Percentiles rank a stretch among this genome's conserved stretches.
Conservation (phyloP, 2,113 vertebrate genomes). For the Eptesicus fuscus region DNA sequence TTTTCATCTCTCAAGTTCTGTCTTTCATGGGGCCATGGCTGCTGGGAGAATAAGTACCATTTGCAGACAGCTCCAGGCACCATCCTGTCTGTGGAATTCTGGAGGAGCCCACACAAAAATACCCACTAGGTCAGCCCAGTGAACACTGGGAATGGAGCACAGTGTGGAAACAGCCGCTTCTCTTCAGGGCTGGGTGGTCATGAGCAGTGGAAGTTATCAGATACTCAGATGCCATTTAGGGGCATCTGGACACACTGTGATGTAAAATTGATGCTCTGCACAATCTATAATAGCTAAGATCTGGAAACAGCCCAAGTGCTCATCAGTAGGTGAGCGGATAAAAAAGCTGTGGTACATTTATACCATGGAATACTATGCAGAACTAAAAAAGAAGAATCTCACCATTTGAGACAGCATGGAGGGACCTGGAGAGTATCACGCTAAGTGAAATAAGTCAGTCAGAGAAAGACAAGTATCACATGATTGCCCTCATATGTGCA, state of each 20-base stretch:
- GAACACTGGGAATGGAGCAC: fast-evolving
- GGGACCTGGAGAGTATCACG: no score
- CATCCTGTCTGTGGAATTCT: not conserved
- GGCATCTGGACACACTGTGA: not conserved
- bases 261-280: not conserved
- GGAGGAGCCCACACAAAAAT: not conserved
- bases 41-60: slow-evolving; percentile 3
- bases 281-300: no score
- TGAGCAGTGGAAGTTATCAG: no score
- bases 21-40: not conserved
- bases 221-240: not conserved
- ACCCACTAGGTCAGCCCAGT: not conserved
- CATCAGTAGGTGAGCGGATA: no score
- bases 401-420: no score
- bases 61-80: not conserved
- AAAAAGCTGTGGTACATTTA: no score
- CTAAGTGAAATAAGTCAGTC: no score
- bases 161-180: not conserved
- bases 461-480: no score
- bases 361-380: no score
- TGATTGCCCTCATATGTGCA: no score
- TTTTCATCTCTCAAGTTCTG: slow-evolving; percentile 28
- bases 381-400: no score
- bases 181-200: not conserved
- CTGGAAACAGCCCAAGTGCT: no score